Conservation (phyloP, 2,797 vertebrate species). For the Chloroceryle inda region DNA sequence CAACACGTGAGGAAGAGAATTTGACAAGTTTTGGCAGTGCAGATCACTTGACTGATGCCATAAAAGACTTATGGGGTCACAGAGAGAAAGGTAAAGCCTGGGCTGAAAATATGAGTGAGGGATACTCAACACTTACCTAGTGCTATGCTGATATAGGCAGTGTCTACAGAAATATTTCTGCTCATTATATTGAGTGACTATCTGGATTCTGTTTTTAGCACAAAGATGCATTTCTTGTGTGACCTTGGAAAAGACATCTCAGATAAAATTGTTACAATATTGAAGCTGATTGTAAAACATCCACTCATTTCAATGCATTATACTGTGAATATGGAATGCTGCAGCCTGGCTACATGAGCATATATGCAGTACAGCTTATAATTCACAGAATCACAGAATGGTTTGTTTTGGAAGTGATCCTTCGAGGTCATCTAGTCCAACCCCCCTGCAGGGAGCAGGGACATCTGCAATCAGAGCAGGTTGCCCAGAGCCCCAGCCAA, state of each 20-base stretch:
- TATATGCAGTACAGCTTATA: not conserved
- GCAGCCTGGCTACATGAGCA: not conserved
- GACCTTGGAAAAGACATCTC: conserved; percentile 22
- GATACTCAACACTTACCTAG: not conserved
- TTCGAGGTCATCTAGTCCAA: no score
- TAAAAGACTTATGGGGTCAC: not conserved
- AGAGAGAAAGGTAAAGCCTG: not conserved
- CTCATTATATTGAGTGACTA: conserved; percentile 5
- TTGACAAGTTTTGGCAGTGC: not conserved
- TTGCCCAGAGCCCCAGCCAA: no score
- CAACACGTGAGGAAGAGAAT: rapidly evolving
- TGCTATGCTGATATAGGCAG: not conserved
- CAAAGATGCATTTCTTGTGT: not conserved
- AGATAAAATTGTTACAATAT: not conserved
- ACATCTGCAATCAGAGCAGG: no score
- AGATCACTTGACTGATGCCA: not conserved
- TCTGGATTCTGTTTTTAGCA: conserved; percentile 40
- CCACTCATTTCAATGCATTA: not conserved
- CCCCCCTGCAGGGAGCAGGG: no score
- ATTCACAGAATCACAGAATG: no score
- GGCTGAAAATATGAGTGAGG: not conserved
- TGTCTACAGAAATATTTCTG: not conserved
- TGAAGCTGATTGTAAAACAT: not conserved
- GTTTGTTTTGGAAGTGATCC: no score
- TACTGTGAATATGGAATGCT: not conserved